Evolutionary conservation across 2,113 vertebrate genomes (phyloP).

Genomic region (Alectura lathami): DNA sequence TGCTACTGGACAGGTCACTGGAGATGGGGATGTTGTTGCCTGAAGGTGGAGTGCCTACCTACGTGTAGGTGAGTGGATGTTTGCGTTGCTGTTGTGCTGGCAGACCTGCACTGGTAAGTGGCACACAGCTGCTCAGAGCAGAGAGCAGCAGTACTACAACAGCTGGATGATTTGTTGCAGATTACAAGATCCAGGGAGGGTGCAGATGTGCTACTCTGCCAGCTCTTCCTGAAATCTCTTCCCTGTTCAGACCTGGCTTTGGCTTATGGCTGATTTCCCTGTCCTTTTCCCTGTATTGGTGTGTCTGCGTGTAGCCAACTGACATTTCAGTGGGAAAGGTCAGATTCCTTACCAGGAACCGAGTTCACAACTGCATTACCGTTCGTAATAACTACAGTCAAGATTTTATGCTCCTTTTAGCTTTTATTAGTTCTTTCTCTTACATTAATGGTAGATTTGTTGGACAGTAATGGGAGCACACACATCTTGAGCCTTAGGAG

Average conservation of each 20-base stretch:
- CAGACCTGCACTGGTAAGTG: not conserved
- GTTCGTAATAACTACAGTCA: not conserved
- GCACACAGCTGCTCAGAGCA: not conserved
- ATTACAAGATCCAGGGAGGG: not conserved
- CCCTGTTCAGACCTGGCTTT: not conserved
- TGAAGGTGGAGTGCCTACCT: no score
- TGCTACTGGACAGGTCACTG: not conserved
- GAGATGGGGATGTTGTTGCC: not conserved
- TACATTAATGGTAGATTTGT: not conserved
- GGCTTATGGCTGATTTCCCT: not conserved
- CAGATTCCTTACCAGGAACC: not conserved
- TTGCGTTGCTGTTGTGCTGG: not conserved
- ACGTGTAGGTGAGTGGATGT: rapidly evolving
- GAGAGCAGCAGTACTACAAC: not conserved
- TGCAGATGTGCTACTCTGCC: not conserved
- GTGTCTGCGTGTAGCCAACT: not conserved
- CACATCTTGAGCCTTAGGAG: not conserved
- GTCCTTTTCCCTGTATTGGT: rapidly evolving
- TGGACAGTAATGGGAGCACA: not conserved
- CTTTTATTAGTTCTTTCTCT: not conserved
- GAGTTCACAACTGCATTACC: not conserved
- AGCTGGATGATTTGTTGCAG: not conserved
- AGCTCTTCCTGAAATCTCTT: not conserved
- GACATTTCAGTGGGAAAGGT: not conserved
- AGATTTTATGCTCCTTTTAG: not conserved